Evolutionary conservation across 2,797 vertebrate genomes (phyloP), one percentile per base, ranked within the genome.

Genomic region (Bradypus variegatus): DNA sequence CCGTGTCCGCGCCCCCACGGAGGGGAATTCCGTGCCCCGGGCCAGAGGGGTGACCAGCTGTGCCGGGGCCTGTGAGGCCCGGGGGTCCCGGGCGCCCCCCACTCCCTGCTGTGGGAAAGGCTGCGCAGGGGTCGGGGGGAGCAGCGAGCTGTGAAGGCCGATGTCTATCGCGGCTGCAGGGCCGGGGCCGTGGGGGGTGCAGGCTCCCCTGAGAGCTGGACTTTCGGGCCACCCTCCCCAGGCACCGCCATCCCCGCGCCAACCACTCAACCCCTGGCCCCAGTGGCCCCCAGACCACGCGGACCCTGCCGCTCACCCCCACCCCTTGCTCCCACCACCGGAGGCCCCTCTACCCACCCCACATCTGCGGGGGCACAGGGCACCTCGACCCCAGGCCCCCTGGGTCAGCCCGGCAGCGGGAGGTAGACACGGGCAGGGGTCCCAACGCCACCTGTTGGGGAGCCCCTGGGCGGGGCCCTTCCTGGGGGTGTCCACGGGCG

Each of bases 101-200:
- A n/a, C 36, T 9, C 1, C 19, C 27, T 82, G 82, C 91, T 41
- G 6, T 91, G 70, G 94, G 88, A 94, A 70, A 78, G 64, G 80
- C 94, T 67, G 6, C 15, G 14, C 29, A 12, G 58, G n/a, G 62
- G 70, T 62, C 50, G 72, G 82, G 79, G 83, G 84, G 95, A 81
- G 95, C 96, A 94, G 95, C 93, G 96, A 97, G 95, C 94, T 97
- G 92, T 97, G 97, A 97, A 96, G 95, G 95, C 90, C 3, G 97
- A 98, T 97, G 94, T 65, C 96, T 97, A 97, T 97, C 96, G 0
- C 55, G 33, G 67, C 93, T 84, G 86, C 94, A 81, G 94, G 96
- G 62, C 12, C 91, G 69, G 95, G 86, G 0, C 81, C 93, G 88
- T 85, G 38, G 79, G 58, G 70, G 82, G 81, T 50, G 41, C 83